A percentile compares a stretch with the other conserved stretches of the same genome.
Evolutionary conservation across 1,140 invertebrate species (phyloP).

Genomic region (Drosophila gunungcola): DNA sequence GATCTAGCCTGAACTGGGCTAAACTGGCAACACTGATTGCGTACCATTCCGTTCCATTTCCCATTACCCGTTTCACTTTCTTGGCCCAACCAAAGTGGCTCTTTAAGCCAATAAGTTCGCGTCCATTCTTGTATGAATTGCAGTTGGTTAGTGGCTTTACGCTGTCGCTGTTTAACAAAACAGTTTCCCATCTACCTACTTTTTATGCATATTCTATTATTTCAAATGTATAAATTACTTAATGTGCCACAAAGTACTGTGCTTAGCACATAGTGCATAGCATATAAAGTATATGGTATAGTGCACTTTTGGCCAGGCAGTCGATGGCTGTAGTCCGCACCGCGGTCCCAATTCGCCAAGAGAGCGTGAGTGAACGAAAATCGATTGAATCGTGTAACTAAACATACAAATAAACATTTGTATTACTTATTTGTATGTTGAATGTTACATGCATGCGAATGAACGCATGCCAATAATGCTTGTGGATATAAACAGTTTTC

Average conservation of each 20-base stretch:
- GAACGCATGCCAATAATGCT: constrained; percentile 7
- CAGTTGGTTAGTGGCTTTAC: background rate
- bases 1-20: too few relatives aligned
- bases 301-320: constrained; percentile 16
- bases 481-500: constrained; percentile 3
- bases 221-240: constrained; percentile 25
- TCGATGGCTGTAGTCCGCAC: constrained; percentile 1
- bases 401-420: constrained; percentile 27
- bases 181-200: background rate
- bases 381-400: constrained; percentile 44
- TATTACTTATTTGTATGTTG: constrained; percentile 9
- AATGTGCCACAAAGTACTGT: constrained; percentile 16
- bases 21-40: too few relatives aligned
- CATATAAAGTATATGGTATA: background rate
- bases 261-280: background rate
- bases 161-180: too few relatives aligned
- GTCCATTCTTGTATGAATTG: background rate
- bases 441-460: constrained; percentile 27
- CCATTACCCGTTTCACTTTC: constrained; percentile 3
- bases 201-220: background rate
- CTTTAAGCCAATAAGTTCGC: constrained; percentile 7
- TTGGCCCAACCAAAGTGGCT: background rate
- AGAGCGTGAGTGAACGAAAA: constrained; percentile 33
- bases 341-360: constrained; percentile 13
- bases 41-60: too few relatives aligned